Percentiles rank a stretch among this genome's conserved stretches.
Evolutionary conservation across 2,888 invertebrate species (phyloP).

Genomic region (Meiosimyza decipiens): DNA sequence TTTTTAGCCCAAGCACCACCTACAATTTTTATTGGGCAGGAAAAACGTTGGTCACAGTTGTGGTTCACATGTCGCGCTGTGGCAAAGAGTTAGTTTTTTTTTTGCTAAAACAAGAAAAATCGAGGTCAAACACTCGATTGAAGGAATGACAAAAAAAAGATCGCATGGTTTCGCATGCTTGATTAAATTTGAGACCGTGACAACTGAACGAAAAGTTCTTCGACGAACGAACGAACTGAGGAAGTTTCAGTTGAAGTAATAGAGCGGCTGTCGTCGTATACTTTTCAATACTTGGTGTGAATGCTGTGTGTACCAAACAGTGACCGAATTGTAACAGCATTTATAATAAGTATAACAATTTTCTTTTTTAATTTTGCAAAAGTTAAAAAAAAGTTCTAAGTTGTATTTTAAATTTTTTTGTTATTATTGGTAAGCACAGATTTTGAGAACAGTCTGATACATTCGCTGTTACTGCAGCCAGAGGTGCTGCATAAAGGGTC

Average conservation of each 20-base stretch:
- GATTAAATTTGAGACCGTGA: slow-evolving; percentile 13
- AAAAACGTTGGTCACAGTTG: neutral
- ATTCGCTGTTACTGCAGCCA: no score
- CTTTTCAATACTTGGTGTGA: neutral
- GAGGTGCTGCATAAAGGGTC: no score
- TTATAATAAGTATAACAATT: no score
- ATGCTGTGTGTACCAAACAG: neutral
- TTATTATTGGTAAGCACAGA: no score
- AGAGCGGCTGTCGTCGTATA: no score
- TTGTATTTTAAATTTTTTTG: no score
- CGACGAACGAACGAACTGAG: neutral
- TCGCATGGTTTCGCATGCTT: slow-evolving; percentile 8
- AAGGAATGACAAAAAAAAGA: neutral
- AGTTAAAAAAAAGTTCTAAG: no score
- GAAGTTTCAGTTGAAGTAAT: no score
- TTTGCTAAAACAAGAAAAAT: neutral
- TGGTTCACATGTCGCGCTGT: slow-evolving; percentile 1
- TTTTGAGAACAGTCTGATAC: no score
- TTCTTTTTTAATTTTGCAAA: no score
- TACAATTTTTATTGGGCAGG: no score
- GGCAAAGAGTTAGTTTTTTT: neutral
- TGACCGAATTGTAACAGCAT: neutral
- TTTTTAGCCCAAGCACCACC: no score
- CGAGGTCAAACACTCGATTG: neutral
- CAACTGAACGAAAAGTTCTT: neutral